These are phyloP conservation scores for Oryzias celebensis DNA, from an alignment of 2,113 vertebrate genomes.

Conservation along the genomic window DNA sequence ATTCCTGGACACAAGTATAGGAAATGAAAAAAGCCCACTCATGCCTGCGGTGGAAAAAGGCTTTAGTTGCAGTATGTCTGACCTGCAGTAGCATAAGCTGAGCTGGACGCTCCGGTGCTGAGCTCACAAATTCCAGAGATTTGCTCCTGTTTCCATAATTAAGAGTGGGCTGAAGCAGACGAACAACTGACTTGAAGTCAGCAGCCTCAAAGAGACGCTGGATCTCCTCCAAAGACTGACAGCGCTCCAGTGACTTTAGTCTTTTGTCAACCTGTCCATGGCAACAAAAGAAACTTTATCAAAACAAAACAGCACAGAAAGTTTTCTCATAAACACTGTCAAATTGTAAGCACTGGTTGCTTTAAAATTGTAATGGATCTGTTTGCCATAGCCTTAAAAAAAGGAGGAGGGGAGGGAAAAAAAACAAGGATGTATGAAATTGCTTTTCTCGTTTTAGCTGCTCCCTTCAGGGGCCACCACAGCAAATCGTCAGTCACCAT, in stretches of 20 bases:
- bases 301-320: not conserved
- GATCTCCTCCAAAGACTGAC: slow-evolving; percentile 97
- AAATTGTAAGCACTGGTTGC: not conserved
- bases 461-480: too few species aligned
- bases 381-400: too few species aligned
- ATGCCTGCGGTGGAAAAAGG: not conserved
- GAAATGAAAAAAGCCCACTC: not conserved
- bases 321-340: not conserved
- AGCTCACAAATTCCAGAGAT: slow-evolving; percentile 88
- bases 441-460: too few species aligned
- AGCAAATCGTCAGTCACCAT: too few species aligned
- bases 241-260: slow-evolving; percentile 93
- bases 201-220: slow-evolving; percentile 90
- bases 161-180: slow-evolving; percentile 88
- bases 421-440: too few species aligned
- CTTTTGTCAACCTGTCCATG: slow-evolving; percentile 91
- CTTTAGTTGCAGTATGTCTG: slow-evolving; percentile 1
- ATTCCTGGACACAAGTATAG: not conserved
- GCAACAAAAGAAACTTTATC: not conserved
- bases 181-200: slow-evolving; percentile 89
- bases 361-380: not conserved
- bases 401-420: too few species aligned
- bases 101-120: slow-evolving; percentile 91
- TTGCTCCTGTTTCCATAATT: slow-evolving; percentile 83
- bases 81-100: slow-evolving; percentile 96